These are phyloP conservation scores for Xanthia togata DNA, from an alignment of 2,888 invertebrate genomes.

Conservation along the genomic window DNA sequence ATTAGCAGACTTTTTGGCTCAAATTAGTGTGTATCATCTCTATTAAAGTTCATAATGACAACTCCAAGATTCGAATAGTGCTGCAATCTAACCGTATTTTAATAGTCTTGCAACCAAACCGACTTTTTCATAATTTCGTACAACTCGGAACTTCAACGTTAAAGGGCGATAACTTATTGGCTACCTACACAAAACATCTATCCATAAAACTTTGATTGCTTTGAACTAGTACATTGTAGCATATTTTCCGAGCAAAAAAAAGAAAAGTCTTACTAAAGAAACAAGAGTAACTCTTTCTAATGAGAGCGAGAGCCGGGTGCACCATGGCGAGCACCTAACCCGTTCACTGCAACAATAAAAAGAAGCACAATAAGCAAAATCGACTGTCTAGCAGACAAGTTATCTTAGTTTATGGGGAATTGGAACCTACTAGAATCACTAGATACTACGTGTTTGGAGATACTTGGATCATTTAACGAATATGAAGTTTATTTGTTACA, in stretches of 20 bases:
- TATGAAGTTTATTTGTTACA: no score
- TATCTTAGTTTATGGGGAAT: neutral
- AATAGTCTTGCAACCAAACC: neutral
- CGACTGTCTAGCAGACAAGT: neutral
- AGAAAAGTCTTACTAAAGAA: slow-evolving; percentile 2
- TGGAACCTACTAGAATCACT: no score
- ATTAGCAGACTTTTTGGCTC: neutral
- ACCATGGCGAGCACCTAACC: slow-evolving; percentile 15
- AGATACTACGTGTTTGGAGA: no score
- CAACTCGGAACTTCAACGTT: no score
- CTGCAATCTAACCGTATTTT: no score
- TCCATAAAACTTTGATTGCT: neutral
- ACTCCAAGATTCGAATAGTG: neutral
- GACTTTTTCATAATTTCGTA: neutral
- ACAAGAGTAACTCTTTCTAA: slow-evolving; percentile 23
- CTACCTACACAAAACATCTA: neutral
- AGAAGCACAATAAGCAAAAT: slow-evolving; percentile 22
- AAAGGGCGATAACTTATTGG: no score
- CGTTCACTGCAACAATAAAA: slow-evolving; percentile 22
- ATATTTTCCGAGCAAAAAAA: neutral
- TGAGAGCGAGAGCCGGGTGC: slow-evolving; percentile 18
- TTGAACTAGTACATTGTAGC: neutral
- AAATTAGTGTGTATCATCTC: neutral
- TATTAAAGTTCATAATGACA: neutral
- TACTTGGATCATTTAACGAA: no score